A percentile compares a stretch with the other conserved stretches of the same genome.
Conservation (phyloP, 2,113 vertebrate species). For the Bos javanicus region DNA sequence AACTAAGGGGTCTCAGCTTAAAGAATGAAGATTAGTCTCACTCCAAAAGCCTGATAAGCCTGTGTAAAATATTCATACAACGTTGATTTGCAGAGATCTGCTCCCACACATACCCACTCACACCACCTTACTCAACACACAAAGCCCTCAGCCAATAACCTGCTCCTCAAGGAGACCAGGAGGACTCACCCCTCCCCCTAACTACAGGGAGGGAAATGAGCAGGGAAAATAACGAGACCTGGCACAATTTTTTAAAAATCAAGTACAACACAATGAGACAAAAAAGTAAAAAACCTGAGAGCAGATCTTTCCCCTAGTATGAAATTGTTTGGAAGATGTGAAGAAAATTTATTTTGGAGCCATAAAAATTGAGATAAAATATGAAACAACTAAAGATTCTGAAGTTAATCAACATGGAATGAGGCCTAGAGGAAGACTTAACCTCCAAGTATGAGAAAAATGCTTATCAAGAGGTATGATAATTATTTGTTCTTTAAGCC, state of each 20-base stretch:
- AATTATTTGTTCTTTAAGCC: background rate
- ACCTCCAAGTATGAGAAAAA: background rate
- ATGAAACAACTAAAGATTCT: background rate
- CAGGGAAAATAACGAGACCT: background rate
- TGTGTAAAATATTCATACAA: background rate
- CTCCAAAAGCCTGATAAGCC: background rate
- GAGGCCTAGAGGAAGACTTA: background rate
- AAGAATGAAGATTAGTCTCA: background rate
- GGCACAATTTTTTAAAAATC: background rate
- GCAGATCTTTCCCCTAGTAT: background rate
- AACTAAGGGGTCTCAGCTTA: background rate
- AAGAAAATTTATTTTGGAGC: background rate
- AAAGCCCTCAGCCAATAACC: background rate
- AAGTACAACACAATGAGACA: background rate
- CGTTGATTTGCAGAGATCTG: background rate
- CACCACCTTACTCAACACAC: fast-evolving
- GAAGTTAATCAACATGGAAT: background rate
- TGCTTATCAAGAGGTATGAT: background rate
- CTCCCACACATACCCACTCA: background rate
- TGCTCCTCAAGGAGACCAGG: background rate
- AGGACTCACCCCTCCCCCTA: fast-evolving
- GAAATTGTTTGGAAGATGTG: background rate
- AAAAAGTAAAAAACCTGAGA: background rate
- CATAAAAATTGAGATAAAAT: background rate
- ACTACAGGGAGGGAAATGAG: background rate